Base-by-base conservation (phyloP, 2,888 invertebrate species). In the Pediacus dermestoides region DNA sequence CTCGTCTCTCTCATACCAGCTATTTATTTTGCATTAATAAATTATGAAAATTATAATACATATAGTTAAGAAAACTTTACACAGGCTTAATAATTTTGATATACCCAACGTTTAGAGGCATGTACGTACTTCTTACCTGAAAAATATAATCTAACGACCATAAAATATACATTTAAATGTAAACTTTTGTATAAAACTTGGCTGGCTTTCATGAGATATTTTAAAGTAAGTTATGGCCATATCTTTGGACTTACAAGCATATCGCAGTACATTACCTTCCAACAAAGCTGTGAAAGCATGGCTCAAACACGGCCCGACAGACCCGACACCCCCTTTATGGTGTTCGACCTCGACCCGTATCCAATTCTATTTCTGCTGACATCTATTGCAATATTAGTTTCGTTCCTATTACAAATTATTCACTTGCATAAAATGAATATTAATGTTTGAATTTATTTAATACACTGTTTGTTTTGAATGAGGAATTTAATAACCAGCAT, bases 181-280 rank as follows among this genome's bases (percentile, higher is more conserved):
- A n/a, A n/a, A n/a, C n/a, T n/a, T n/a, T n/a, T n/a, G n/a, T n/a
- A n/a, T n/a, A n/a, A n/a, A n/a, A n/a, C n/a, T n/a, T n/a, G n/a
- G n/a, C n/a, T n/a, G 10, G 23, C 23, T n/a, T 23, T 23, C 23
- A 23, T 3, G n/a, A 42, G 36, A 43, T 37, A 42, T 43, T 44
- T 48, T 43, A 46, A 41, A 34, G 42, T 44, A 46, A 25, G 42
- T 49, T 46, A 42, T 42, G 51, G 47, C 45, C 51, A 50, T 52
- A 50, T 50, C 48, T 45, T 46, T 45, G 44, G 53, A 55, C 53
- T 55, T 55, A 54, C 53, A 51, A 55, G 53, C 56, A 52, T 55
- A 58, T 57, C 52, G 53, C 58, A 60, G 47, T 60, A 58, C 61
- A 60, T 61, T 61, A 60, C 58, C 54, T 49, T 44, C 43, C 50